Base-by-base conservation (phyloP, 37 sponge, comb jelly and placozoan species). In the Diacarnus erythraeanus region DNA sequence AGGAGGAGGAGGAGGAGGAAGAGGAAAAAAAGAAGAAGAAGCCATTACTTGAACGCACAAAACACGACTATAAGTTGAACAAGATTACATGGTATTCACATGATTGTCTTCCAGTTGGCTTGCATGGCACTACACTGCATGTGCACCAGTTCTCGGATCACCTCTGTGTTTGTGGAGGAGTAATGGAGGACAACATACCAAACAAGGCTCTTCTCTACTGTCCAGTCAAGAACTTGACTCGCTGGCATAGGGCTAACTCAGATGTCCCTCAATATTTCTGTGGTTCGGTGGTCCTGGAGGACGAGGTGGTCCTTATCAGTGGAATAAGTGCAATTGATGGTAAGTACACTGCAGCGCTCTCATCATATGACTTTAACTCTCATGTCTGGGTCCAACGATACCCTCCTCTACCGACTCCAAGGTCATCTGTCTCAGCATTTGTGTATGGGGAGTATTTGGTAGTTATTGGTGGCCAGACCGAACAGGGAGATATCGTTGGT, bases 321-420 rank as follows among this genome's bases (percentile, higher is more conserved):
- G 85, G 85, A 0, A 2, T 85, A 0, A 63, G 54, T 31, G 43
- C 79, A 12, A 54, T 42, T 3, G 64, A 69, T 60, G 63, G 65
- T 2, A 58, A 78, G 57, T 63, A 61, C 33, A 85, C 85, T 20
- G 59, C 72, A 0, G 42, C 59, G 3, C 74, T 85, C 0, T 41
- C 47, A 4, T 74, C 79, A 3, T 85, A 85, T 38, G 73, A 85
- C 65, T 38, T 29, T n/a, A 69, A 71, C 31, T 63, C 71, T 54
- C 59, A 78, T 2, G 40, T 69, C 2, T 85, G 85, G 85, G 72
- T 85, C 20, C 40, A 71, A 47, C 42, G 61, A 10, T 69, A 69
- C 35, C 85, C 85, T 60, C 79, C 85, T 29, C 42, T 85, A 12
- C 85, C 85, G 40, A 72, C 74, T 23, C 78, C 85, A 20, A 56